Evolutionary conservation across 2,113 vertebrate species (phyloP).

Genomic region (Illadopsis cleaveri): DNA sequence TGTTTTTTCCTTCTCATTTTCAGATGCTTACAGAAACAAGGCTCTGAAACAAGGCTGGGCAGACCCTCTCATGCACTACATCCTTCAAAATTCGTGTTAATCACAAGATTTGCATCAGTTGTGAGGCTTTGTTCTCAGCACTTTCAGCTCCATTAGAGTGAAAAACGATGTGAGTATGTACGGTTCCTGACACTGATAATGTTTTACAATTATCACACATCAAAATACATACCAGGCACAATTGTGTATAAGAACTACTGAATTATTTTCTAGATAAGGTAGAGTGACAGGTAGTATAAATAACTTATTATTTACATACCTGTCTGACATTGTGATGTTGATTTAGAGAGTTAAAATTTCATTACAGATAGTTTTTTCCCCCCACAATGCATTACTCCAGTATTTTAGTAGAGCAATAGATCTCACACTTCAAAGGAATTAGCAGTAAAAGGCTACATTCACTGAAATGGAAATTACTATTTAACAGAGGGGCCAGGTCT

Average conservation of each 20-base stretch:
- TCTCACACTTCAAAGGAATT: constrained; percentile 48
- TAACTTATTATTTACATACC: constrained; percentile 47
- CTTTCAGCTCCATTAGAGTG: constrained; percentile 28
- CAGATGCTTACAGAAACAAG: background rate
- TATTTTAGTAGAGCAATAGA: constrained; percentile 39
- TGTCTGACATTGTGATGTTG: background rate
- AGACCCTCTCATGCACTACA: background rate
- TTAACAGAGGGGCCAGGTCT: background rate
- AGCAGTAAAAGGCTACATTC: background rate
- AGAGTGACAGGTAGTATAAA: constrained; percentile 46
- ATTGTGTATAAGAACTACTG: background rate
- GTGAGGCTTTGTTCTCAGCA: constrained; percentile 26
- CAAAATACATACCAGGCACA: constrained; percentile 5
- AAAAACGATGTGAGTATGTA: background rate
- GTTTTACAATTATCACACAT: constrained; percentile 54
- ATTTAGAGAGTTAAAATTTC: constrained; percentile 38
- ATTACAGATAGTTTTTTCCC: background rate
- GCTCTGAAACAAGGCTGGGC: background rate
- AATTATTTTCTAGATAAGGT: constrained; percentile 50
- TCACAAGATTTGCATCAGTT: constrained; percentile 35
- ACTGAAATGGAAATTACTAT: constrained; percentile 11
- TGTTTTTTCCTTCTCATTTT: constrained; percentile 5
- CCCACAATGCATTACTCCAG: background rate
- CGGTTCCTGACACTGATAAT: constrained; percentile 33
- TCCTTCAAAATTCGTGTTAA: background rate